A percentile compares a stretch with the other conserved stretches of the same genome.
Conservation (phyloP, 2,113 vertebrate genomes). For the Callipepla squamata region DNA sequence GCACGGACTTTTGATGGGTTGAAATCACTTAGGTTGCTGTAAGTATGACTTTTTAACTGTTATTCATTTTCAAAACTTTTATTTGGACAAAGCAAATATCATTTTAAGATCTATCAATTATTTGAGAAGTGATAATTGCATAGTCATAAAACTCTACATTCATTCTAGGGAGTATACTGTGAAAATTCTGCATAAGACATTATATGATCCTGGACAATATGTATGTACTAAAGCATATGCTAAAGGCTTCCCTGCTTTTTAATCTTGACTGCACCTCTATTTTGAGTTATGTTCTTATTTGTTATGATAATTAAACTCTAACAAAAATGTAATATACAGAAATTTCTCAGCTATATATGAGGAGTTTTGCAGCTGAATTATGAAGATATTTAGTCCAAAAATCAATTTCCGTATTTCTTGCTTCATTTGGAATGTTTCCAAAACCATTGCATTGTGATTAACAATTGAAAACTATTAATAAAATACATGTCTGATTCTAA, state of each 20-base stretch:
- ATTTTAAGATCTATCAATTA: not conserved
- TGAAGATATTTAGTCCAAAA: not conserved
- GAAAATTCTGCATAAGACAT: not conserved
- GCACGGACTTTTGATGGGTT: slow-evolving; percentile 90
- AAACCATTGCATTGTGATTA: not conserved
- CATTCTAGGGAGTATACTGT: not conserved
- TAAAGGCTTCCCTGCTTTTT: not conserved
- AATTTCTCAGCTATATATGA: not conserved
- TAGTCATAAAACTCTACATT: not conserved
- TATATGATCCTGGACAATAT: not conserved
- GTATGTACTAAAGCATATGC: not conserved
- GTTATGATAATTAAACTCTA: not conserved
- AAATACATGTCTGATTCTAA: not conserved
- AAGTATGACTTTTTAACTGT: slow-evolving; percentile 73
- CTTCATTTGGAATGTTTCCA: not conserved
- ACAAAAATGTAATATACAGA: not conserved
- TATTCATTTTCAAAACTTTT: not conserved
- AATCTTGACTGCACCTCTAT: not conserved
- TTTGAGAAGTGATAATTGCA: not conserved
- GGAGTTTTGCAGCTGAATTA: not conserved
- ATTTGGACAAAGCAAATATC: not conserved
- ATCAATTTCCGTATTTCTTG: not conserved
- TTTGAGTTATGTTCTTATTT: not conserved
- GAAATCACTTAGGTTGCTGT: slow-evolving; percentile 91
- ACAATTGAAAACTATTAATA: not conserved